These are phyloP conservation scores for Trissolcus japonicus DNA, from an alignment of 2,888 invertebrate species.

Conservation along the genomic window DNA sequence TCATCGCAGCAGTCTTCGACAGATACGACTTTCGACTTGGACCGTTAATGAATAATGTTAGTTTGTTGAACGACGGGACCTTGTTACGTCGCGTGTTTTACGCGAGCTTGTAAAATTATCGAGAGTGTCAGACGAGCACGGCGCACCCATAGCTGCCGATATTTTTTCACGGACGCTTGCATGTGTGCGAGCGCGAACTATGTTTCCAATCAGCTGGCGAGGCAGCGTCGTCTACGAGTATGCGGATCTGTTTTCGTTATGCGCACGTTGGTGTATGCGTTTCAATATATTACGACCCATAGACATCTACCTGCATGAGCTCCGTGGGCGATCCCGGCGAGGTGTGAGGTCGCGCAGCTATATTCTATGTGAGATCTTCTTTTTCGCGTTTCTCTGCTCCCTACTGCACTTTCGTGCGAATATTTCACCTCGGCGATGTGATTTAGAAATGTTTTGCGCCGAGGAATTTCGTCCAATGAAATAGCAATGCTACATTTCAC, in stretches of 20 bases:
- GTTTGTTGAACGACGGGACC: conserved; percentile 21
- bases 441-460: conserved; percentile 49
- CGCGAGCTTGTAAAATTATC: conserved; percentile 51
- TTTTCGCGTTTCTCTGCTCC: conserved; percentile 49
- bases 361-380: conserved; percentile 65
- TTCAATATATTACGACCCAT: conserved; percentile 63
- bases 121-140: conserved; percentile 21
- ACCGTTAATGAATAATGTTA: conserved; percentile 44
- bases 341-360: conserved; percentile 67
- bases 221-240: conserved; percentile 30
- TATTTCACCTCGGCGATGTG: conserved; percentile 40
- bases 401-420: conserved; percentile 45
- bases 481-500: conserved; percentile 15
- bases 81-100: conserved; percentile 46
- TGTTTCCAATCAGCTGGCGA: conserved; percentile 53
- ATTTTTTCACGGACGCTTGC: conserved; percentile 28
- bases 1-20: conserved; percentile 29
- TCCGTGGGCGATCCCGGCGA: conserved; percentile 67
- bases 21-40: conserved; percentile 31
- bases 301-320: conserved; percentile 56
- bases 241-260: conserved; percentile 46
- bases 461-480: conserved; percentile 12
- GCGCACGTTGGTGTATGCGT: conserved; percentile 43
- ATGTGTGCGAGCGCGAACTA: too few species aligned
- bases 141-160: conserved; percentile 47